These are phyloP conservation scores for Rhinatrema bivittatum DNA, from an alignment of 2,797 vertebrate species.

Conservation along the genomic window DNA sequence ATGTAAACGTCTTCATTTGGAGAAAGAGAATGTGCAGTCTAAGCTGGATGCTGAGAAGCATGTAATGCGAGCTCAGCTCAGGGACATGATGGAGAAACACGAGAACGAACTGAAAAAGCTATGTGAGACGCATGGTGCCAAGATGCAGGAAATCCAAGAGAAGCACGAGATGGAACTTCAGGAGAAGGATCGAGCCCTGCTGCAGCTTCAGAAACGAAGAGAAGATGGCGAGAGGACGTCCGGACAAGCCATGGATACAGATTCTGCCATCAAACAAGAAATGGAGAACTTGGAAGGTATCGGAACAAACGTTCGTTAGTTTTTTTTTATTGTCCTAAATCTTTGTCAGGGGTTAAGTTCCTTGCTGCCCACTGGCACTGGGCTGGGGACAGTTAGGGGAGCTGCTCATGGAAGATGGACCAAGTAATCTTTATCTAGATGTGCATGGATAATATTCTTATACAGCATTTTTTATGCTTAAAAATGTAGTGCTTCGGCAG, in stretches of 20 bases:
- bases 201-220: conserved; percentile 52
- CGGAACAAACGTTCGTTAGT: too few species aligned
- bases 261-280: conserved; percentile 41
- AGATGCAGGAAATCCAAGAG: conserved; percentile 40
- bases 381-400: too few species aligned
- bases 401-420: too few species aligned
- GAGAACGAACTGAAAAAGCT: conserved; percentile 59
- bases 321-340: too few species aligned
- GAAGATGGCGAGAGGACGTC: conserved; percentile 23
- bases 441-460: too few species aligned
- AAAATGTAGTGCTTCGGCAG: too few species aligned
- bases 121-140: conserved; percentile 39
- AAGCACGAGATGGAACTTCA: conserved; percentile 60
- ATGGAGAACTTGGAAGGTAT: conserved; percentile 72
- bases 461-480: too few species aligned
- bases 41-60: conserved; percentile 87
- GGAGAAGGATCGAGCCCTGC: conserved; percentile 54
- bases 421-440: too few species aligned
- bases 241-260: conserved; percentile 4
- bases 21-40: conserved; percentile 76
- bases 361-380: too few species aligned
- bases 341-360: too few species aligned
- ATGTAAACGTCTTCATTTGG: conserved; percentile 58
- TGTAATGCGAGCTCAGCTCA: conserved; percentile 81
- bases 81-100: conserved; percentile 82